Base-by-base conservation (phyloP, 2,888 invertebrate species). In the Aelia acuminata region DNA sequence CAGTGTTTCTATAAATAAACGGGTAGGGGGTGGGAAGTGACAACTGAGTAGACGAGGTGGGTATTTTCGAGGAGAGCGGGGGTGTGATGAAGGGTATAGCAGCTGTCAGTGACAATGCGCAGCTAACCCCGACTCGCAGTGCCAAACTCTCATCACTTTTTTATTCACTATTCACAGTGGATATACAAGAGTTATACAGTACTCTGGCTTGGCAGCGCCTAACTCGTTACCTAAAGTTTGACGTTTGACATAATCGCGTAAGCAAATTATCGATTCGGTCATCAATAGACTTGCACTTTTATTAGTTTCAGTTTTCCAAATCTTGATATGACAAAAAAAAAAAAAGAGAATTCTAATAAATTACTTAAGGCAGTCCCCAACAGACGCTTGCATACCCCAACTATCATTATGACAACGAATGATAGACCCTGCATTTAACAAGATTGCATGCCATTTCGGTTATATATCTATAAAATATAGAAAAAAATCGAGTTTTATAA, bases 1-100 rank as follows among this genome's bases (percentile, higher is more conserved):
- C 63, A 70, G 31, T 70, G 63, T 70, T 70, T 70, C 63, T 70
- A 70, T 70, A 70, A 70, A 70, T 70, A 70, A 70, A 35, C 35
- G 31, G 63, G 35, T 35, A 70, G 63, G 63, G n/a, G 31, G 35
- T 70, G 63, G 63, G 31, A 70, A 70, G 35, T 70, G 63, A 70
- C 63, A 70, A 18, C 63, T 70, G 63, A 70, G 63, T 35, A 20
- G 63, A 26, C 1, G 15, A 20, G 63, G 63, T 70, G 20, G 63
- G 63, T 35, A 20, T 57, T 57, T 57, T 57, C 5, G 8, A 35
- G 31, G 35, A 35, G 31, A 8, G 57, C 35, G 63, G 18, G 31
- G 63, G 31, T 20, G 57, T 70, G 63, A 35, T 70, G 63, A 18
- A 31, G 63, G 20, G 31, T 35, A 70, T 70, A 13, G 13, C 31